Evolutionary conservation across 2,797 vertebrate species (phyloP), one percentile per base, ranked within the genome.

Genomic region (Octomys mimax): DNA sequence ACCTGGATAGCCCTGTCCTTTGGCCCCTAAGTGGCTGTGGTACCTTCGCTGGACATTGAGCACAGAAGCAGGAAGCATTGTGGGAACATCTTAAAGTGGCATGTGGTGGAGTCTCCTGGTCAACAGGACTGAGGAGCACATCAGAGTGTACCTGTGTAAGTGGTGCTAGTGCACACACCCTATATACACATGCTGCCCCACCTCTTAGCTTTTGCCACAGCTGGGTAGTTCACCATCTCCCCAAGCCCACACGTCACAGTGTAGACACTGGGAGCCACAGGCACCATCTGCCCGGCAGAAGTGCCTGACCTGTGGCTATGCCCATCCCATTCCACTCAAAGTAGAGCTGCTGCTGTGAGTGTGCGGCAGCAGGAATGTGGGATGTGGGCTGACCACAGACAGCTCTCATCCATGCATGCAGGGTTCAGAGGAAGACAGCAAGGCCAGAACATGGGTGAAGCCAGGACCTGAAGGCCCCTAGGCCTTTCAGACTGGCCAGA

Each of bases 241-340:
- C 80, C n/a, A 0, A 3, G 14, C 68, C 59, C 21, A 91, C 13
- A 21, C 13, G 21, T n/a, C 31, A 57, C 54, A 26, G 21, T 4
- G 5, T 5, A 18, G 21, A 14, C 61, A 46, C 14, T 82, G 36
- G 16, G 61, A 52, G 0, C 66, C 6, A 2, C 6, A 68, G 36
- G 49, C 24, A n/a, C 49, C 21, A 0, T 57, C 46, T 19, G 0
- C 42, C 9, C 4, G 0, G 49, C 8, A 7, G 70, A 57, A 26
- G 8, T 33, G 12, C 57, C n/a, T 4, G 4, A 18, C 68, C 61
- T 39, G 11, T 77, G 9, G 24, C 7, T 6, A 1, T 57, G 21
- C 82, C 42, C 3, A 12, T 6, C 49, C 16, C 75, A 78, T 33
- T 78, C 6, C 42, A 16, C 12, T 5, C 39, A 28, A 5, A 75